phyloP scores from a whole-genome alignment of 1,140 invertebrate species.

The Heliconius hermathena region DNA sequence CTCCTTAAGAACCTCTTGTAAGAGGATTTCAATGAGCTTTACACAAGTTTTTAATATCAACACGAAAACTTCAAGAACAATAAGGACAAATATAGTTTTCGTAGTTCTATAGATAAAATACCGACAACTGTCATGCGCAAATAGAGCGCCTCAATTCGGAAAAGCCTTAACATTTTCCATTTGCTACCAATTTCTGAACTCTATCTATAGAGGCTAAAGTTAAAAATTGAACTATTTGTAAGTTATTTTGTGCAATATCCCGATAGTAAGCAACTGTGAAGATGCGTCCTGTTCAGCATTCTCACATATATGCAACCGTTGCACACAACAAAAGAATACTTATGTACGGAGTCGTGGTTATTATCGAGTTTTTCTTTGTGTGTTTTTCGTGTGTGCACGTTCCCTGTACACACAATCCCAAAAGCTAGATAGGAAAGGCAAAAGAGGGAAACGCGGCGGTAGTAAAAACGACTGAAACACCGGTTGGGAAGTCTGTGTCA shows the following conservation, averaged over 20 bases:
- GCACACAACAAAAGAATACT: slow-evolving; percentile 48
- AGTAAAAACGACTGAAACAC: slow-evolving; percentile 68
- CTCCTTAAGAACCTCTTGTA: slow-evolving; percentile 16
- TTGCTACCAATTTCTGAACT: slow-evolving; percentile 5
- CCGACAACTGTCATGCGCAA: slow-evolving; percentile 73
- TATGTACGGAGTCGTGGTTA: slow-evolving; percentile 45
- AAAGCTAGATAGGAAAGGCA: slow-evolving; percentile 67
- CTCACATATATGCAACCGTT: slow-evolving; percentile 45
- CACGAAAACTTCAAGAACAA: slow-evolving; percentile 62
- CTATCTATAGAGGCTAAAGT: not conserved
- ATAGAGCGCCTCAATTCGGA: slow-evolving; percentile 24
- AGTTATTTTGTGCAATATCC: slow-evolving; percentile 62
- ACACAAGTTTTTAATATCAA: slow-evolving; percentile 31
- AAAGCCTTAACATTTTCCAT: slow-evolving; percentile 9
- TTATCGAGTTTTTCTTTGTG: slow-evolving; percentile 59
- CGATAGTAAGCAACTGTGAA: slow-evolving; percentile 53
- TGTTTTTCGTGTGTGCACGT: slow-evolving; percentile 66
- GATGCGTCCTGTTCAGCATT: slow-evolving; percentile 55
- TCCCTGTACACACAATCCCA: slow-evolving; percentile 60
- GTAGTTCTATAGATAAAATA: slow-evolving; percentile 63
- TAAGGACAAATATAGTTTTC: slow-evolving; percentile 74
- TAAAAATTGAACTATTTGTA: slow-evolving; percentile 6
- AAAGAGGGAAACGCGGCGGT: slow-evolving; percentile 68
- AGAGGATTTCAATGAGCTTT: slow-evolving; percentile 35
- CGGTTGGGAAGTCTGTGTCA: slow-evolving; percentile 60